Evolutionary conservation across 2,888 invertebrate genomes (phyloP).

Genomic region (Platypus cylindrus): DNA sequence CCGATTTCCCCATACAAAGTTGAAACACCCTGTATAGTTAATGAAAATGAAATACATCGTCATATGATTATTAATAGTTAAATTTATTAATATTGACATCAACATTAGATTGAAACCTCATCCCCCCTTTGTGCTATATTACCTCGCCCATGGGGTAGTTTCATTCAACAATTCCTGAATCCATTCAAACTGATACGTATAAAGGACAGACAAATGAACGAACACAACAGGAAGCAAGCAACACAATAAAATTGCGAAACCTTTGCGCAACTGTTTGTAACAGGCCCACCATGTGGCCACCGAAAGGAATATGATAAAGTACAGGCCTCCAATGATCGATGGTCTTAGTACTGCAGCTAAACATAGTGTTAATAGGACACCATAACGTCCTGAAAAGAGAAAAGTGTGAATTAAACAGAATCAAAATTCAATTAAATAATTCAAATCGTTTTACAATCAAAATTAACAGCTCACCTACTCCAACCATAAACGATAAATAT

Average conservation of each 20-base stretch:
- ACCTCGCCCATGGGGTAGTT: conserved; percentile 65
- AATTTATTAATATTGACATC: too few species aligned
- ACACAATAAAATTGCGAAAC: conserved; percentile 63
- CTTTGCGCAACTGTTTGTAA: conserved; percentile 58
- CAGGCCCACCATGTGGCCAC: conserved; percentile 82
- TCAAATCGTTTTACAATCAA: too few species aligned
- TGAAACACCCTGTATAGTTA: too few species aligned
- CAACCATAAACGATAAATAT: conserved; percentile 17
- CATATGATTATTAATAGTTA: too few species aligned
- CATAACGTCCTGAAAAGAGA: conserved; percentile 49
- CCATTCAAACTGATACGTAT: conserved; percentile 78
- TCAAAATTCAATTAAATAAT: too few species aligned
- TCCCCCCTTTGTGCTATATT: conserved; percentile 13
- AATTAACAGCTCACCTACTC: conserved; percentile 12
- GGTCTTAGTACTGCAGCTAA: conserved; percentile 68
- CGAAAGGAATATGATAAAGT: conserved; percentile 75
- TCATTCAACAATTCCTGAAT: conserved; percentile 58
- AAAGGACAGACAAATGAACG: conserved; percentile 57
- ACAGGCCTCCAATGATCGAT: conserved; percentile 69
- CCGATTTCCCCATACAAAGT: too few species aligned
- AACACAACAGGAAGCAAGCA: conserved; percentile 63
- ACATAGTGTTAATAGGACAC: conserved; percentile 52
- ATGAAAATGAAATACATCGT: too few species aligned
- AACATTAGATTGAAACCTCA: too few species aligned
- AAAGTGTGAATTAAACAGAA: too few species aligned